phyloP scores from a whole-genome alignment of 2,797 vertebrate species.

The Sylvia borin region DNA sequence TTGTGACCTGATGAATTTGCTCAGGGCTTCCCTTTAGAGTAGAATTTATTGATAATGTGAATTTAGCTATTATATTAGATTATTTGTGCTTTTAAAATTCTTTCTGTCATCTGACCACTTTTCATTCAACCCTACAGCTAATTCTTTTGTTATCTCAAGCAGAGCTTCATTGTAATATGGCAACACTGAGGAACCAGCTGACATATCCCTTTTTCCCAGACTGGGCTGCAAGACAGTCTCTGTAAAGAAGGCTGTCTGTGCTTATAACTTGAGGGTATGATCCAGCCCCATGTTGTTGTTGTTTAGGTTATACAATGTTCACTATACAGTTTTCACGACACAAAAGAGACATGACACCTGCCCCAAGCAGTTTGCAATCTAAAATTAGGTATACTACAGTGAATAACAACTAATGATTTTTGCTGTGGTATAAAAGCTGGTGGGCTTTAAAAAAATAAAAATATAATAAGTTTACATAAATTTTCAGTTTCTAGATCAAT shows the following conservation, averaged over 20 bases:
- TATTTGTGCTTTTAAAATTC: background rate
- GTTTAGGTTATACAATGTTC: background rate
- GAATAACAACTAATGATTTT: background rate
- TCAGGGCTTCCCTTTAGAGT: background rate
- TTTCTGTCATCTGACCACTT: background rate
- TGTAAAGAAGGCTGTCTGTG: background rate
- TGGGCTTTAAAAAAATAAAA: background rate
- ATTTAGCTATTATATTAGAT: background rate
- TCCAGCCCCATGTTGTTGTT: background rate
- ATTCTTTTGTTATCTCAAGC: background rate
- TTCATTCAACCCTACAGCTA: background rate
- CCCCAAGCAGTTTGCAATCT: conserved; percentile 24
- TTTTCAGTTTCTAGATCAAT: background rate
- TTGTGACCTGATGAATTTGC: background rate
- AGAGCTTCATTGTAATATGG: background rate
- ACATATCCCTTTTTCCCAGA: background rate
- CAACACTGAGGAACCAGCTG: background rate
- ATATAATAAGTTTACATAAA: background rate
- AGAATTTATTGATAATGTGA: background rate
- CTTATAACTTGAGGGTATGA: background rate
- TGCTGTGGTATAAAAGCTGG: background rate
- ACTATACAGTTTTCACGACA: background rate
- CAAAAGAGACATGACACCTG: background rate
- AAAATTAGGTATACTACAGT: conserved; percentile 3
- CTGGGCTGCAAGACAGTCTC: background rate